phyloP scores from a whole-genome alignment of 2,888 invertebrate species.

The Heliconius erato region DNA sequence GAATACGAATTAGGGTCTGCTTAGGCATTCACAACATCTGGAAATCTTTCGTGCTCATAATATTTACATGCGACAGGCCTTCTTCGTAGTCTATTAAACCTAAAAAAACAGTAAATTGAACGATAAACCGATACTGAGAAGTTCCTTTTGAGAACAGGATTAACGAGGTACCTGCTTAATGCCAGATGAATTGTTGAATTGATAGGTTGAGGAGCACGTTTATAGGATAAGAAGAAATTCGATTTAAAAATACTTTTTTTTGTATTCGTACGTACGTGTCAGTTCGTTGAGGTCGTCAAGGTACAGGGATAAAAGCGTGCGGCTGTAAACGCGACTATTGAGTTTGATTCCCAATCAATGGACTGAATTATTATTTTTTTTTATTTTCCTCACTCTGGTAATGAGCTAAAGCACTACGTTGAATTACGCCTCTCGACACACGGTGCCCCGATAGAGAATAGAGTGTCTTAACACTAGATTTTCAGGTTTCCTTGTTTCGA shows the following conservation, averaged over 20 bases:
- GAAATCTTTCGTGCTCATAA: conserved; percentile 8
- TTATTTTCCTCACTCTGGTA: no score
- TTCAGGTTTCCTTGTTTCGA: not conserved
- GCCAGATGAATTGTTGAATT: conserved; percentile 44
- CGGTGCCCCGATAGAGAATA: not conserved
- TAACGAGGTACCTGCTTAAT: conserved; percentile 40
- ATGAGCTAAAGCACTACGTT: no score
- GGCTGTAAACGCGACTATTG: no score
- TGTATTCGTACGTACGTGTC: not conserved
- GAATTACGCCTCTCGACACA: no score
- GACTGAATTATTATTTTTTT: no score
- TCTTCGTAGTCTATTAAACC: conserved; percentile 36
- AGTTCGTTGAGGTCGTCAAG: no score
- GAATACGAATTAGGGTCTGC: conserved; percentile 20
- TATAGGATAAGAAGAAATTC: not conserved
- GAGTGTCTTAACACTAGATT: not conserved
- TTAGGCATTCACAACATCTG: conserved; percentile 24
- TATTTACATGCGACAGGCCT: conserved; percentile 11
- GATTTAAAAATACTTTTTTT: not conserved
- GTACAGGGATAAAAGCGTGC: no score
- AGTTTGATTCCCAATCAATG: no score
- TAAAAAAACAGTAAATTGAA: conserved; percentile 43
- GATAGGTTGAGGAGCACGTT: not conserved
- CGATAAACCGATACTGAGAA: conserved; percentile 45
- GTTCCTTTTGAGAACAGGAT: conserved; percentile 45